Conservation (phyloP, 2,888 invertebrate species). For the Xylocampa areola region DNA sequence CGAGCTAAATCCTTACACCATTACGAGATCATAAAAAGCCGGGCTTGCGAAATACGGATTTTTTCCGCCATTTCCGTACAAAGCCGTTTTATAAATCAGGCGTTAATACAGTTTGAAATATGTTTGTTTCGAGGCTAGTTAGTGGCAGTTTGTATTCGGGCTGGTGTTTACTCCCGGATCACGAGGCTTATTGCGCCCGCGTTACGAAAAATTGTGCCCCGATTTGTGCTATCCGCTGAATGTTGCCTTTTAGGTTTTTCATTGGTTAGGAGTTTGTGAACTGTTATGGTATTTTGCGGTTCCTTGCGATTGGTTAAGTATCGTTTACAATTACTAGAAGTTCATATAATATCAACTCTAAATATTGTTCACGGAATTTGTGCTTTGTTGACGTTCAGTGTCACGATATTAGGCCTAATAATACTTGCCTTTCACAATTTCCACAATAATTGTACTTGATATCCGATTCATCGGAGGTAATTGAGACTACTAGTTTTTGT, state of each 20-base stretch:
- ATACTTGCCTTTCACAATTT: too few species aligned
- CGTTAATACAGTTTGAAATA: conserved; percentile 80
- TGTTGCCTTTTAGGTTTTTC: conserved; percentile 26
- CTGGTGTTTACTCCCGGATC: conserved; percentile 57
- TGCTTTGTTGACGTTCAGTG: too few species aligned
- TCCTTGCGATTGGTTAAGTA: conserved; percentile 26
- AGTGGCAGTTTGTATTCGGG: conserved; percentile 79
- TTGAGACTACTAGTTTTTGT: too few species aligned
- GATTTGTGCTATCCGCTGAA: conserved; percentile 35
- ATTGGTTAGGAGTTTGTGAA: conserved; percentile 38
- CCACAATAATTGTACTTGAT: too few species aligned
- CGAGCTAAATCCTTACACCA: conserved; percentile 61
- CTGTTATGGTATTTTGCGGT: conserved; percentile 23
- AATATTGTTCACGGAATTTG: too few species aligned
- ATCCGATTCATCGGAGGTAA: too few species aligned
- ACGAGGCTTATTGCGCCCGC: conserved; percentile 58
- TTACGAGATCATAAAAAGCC: conserved; percentile 66
- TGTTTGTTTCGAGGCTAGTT: conserved; percentile 72
- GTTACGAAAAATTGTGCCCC: conserved; percentile 65
- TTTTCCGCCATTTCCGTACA: conserved; percentile 62
- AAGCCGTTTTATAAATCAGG: conserved; percentile 78
- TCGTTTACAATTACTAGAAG: too few species aligned
- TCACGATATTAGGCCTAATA: too few species aligned
- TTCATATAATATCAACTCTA: too few species aligned
- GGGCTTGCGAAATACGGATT: conserved; percentile 61